Conservation (phyloP, 1,140 invertebrate genomes). For the Ridgeia piscesae region DNA sequence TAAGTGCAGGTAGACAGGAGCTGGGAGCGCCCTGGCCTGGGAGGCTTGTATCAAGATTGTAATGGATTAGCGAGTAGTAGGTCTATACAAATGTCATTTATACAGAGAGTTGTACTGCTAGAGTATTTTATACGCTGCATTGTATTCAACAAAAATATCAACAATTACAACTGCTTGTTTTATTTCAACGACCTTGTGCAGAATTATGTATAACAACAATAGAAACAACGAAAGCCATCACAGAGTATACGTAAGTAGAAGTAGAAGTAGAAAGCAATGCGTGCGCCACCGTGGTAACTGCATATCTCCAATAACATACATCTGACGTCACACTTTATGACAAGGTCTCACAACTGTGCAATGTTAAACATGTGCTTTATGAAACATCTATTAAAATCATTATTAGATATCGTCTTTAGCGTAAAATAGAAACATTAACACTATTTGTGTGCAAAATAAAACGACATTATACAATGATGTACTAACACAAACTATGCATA, state of each 20-base stretch:
- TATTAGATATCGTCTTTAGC: not conserved
- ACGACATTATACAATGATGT: not conserved
- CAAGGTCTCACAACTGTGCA: not conserved
- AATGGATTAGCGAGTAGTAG: too few relatives aligned
- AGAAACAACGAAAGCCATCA: not conserved
- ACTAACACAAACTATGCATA: not conserved
- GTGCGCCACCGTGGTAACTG: not conserved
- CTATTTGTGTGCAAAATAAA: not conserved
- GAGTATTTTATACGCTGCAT: too few relatives aligned
- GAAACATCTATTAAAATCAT: not conserved
- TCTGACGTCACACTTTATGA: not conserved
- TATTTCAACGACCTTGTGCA: not conserved
- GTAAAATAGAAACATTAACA: not conserved
- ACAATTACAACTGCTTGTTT: not conserved
- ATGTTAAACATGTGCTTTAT: not conserved
- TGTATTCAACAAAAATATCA: not conserved
- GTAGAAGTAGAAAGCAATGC: not conserved
- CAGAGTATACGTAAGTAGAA: not conserved
- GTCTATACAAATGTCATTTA: too few relatives aligned
- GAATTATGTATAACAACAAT: conserved; percentile 1
- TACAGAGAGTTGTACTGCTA: too few relatives aligned
- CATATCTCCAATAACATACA: not conserved
- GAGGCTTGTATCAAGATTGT: too few relatives aligned
- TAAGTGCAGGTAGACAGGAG: too few relatives aligned
- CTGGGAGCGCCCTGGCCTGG: too few relatives aligned